Evolutionary conservation across 2,888 invertebrate species (phyloP).

Genomic region (Mesodorylaimus sp.): DNA sequence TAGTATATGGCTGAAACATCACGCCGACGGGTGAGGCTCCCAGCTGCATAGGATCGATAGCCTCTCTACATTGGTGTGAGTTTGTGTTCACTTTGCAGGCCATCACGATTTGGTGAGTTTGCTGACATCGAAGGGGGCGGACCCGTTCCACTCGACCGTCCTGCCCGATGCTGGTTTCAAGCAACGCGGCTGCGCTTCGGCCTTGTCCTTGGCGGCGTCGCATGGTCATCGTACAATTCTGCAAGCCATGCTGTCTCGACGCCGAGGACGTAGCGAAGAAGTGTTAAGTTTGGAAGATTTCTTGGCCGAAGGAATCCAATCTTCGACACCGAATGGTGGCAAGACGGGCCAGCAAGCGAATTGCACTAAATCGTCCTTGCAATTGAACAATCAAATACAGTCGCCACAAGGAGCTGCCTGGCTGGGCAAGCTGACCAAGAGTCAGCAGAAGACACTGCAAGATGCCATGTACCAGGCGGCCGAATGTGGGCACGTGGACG

Average conservation of each 20-base stretch:
- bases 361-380: not conserved
- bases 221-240: conserved; percentile 63
- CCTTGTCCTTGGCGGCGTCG: conserved; percentile 69
- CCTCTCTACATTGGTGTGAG: too few species aligned
- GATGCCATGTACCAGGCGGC: conserved; percentile 87
- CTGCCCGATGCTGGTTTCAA: conserved; percentile 35
- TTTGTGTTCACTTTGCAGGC: conserved; percentile 16
- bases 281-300: conserved; percentile 52
- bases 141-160: conserved; percentile 57
- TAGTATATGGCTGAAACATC: too few species aligned
- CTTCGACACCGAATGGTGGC: not conserved
- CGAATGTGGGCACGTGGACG: conserved; percentile 71
- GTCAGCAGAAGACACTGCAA: conserved; percentile 62
- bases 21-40: too few species aligned
- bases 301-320: conserved; percentile 53
- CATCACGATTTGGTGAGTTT: conserved; percentile 54
- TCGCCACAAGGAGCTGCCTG: conserved; percentile 2
- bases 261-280: conserved; percentile 42
- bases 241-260: conserved; percentile 51
- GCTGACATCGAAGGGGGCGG: conserved; percentile 61
- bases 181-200: conserved; percentile 59
- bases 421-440: conserved; percentile 44
- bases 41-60: too few species aligned
- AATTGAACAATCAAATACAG: not conserved
- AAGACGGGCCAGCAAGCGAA: not conserved